These are phyloP conservation scores for Eleginops maclovinus DNA, from an alignment of 2,113 vertebrate species.

Conservation along the genomic window DNA sequence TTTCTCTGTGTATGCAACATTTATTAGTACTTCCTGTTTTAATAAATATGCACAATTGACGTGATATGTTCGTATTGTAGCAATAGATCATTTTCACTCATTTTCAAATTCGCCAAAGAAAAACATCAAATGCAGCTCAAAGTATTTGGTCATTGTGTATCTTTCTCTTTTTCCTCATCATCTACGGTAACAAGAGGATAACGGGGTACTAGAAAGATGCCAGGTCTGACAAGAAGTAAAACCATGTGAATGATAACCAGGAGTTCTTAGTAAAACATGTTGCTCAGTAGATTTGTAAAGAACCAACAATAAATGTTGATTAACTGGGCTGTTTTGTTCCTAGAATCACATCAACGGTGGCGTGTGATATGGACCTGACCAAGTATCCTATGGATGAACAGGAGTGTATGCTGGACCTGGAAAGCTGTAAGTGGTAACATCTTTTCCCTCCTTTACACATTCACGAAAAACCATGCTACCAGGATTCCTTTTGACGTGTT, in stretches of 20 bases:
- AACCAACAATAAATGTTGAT: neutral
- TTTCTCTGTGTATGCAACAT: no score
- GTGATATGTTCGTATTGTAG: no score
- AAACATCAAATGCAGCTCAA: no score
- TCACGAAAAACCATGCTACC: neutral
- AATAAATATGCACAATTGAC: no score
- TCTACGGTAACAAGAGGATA: no score
- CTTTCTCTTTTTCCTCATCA: no score
- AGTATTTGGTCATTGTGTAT: no score
- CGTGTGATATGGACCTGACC: constrained; percentile 98
- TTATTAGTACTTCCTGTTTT: no score
- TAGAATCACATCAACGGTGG: constrained; percentile 95
- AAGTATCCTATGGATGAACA: constrained; percentile 99
- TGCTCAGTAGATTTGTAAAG: neutral
- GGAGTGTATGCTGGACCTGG: constrained; percentile 96
- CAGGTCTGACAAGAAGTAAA: neutral
- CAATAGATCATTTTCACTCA: no score
- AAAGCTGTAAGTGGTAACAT: constrained; percentile 91
- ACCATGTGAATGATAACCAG: neutral
- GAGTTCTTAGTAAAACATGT: neutral
- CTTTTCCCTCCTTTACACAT: neutral
- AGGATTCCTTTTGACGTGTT: neutral
- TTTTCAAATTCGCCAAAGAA: no score
- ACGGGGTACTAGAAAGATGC: no score
- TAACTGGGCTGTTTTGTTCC: neutral